These are phyloP conservation scores for Platichthys flesus DNA, from an alignment of 2,113 vertebrate genomes.

Conservation along the genomic window DNA sequence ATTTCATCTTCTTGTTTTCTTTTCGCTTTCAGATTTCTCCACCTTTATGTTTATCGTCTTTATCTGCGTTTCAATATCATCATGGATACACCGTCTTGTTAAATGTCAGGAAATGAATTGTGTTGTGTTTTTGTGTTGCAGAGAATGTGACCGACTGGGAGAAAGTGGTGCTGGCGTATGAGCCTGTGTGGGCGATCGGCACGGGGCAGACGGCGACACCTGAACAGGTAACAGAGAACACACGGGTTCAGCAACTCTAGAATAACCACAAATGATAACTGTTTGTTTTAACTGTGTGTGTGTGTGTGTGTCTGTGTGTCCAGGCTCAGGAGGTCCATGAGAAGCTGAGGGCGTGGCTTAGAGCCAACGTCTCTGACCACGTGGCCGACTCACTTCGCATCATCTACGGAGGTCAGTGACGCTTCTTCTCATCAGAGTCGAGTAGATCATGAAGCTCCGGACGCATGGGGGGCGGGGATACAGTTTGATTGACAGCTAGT, in stretches of 20 bases:
- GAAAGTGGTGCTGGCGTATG: slow-evolving; percentile 93
- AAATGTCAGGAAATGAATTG: too few relatives aligned
- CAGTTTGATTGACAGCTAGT: too few relatives aligned
- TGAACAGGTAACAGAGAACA: slow-evolving; percentile 85
- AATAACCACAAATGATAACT: background rate
- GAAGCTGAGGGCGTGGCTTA: slow-evolving; percentile 91
- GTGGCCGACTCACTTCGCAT: slow-evolving; percentile 88
- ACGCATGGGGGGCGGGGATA: too few relatives aligned
- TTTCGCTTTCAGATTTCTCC: too few relatives aligned
- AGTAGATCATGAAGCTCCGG: too few relatives aligned
- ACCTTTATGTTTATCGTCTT: too few relatives aligned
- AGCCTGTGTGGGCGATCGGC: slow-evolving; percentile 96
- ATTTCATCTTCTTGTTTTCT: background rate
- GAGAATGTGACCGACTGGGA: slow-evolving; percentile 93
- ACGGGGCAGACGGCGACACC: slow-evolving; percentile 93
- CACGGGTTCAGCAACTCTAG: background rate
- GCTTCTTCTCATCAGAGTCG: too few relatives aligned
- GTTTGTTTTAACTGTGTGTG: background rate
- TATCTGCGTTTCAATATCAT: too few relatives aligned
- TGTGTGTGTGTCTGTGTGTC: slow-evolving; percentile 17
- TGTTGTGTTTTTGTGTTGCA: slow-evolving; percentile 56
- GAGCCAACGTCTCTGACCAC: slow-evolving; percentile 85
- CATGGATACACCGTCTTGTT: too few relatives aligned
- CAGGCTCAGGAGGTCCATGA: slow-evolving; percentile 95
- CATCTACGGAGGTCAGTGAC: slow-evolving; percentile 91